Percentiles rank a stretch among this genome's conserved stretches.
Evolutionary conservation across 2,888 invertebrate genomes (phyloP).

Genomic region (Ariolimax columbianus): DNA sequence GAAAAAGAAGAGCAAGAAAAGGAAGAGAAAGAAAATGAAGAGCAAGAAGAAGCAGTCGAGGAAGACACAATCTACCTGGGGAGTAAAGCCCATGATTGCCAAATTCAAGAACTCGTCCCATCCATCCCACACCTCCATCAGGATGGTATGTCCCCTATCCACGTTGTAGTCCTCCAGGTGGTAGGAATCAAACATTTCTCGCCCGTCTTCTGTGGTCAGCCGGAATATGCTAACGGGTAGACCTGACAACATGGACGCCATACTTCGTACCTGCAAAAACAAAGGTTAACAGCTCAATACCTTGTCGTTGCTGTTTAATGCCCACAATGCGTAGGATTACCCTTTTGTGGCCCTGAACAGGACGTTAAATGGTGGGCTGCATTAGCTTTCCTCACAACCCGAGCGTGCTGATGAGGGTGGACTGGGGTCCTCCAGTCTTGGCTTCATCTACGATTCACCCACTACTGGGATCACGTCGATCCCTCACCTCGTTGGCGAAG

Average conservation of each 20-base stretch:
- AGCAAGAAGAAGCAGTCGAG: neutral
- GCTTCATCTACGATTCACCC: too few species aligned
- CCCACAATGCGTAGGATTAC: too few species aligned
- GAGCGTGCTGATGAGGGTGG: too few species aligned
- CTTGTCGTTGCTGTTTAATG: neutral
- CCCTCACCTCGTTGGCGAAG: too few species aligned
- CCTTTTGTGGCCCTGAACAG: too few species aligned
- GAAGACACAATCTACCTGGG: conserved; percentile 57
- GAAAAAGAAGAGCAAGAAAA: neutral
- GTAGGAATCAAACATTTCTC: conserved; percentile 76
- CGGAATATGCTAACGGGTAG: conserved; percentile 77
- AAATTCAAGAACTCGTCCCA: conserved; percentile 77
- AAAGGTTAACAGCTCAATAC: neutral
- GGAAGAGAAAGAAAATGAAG: neutral
- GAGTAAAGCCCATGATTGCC: conserved; percentile 73
- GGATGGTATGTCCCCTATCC: conserved; percentile 68
- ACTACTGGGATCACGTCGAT: too few species aligned
- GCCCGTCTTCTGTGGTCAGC: conserved; percentile 65
- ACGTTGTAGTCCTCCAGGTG: conserved; percentile 73
- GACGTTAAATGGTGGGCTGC: too few species aligned
- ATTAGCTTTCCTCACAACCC: too few species aligned
- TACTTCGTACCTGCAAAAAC: conserved; percentile 62
- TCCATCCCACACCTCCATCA: conserved; percentile 77
- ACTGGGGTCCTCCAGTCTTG: too few species aligned
- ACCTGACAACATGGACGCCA: conserved; percentile 75